A percentile compares a stretch with the other conserved stretches of the same genome.
Conservation (phyloP, 2,113 vertebrate genomes). For the Xiphorhynchus elegans region DNA sequence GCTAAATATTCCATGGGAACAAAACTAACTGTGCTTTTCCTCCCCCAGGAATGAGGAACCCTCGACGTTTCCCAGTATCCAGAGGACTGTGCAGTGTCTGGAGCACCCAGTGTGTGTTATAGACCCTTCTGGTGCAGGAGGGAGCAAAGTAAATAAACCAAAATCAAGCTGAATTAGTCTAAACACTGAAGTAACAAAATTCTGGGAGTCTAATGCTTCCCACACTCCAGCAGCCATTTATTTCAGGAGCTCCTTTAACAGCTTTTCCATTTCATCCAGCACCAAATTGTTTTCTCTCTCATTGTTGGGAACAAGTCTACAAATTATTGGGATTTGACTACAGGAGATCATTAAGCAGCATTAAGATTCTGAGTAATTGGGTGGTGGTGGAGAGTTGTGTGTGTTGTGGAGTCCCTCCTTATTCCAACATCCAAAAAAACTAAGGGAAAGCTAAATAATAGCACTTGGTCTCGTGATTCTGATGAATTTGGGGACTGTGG, state of each 20-base stretch:
- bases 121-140: background rate
- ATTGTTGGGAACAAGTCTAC: background rate
- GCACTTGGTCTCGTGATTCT: accelerated
- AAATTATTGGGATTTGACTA: background rate
- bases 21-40: background rate
- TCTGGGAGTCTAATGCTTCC: background rate
- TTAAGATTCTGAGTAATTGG: background rate
- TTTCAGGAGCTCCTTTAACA: background rate
- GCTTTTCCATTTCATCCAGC: background rate
- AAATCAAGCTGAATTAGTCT: background rate
- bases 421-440: background rate
- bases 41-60: background rate
- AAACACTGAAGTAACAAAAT: background rate
- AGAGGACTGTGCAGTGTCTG: background rate
- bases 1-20: too few relatives aligned
- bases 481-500: background rate
- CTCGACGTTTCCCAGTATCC: accelerated
- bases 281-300: background rate
- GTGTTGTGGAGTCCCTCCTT: background rate
- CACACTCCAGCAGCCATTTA: background rate
- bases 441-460: background rate
- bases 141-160: background rate
- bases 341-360: background rate
- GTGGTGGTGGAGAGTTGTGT: background rate
- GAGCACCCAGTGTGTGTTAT: background rate